Evolutionary conservation across 2,888 invertebrate species (phyloP).

Genomic region (Acanthosepion esculentum): DNA sequence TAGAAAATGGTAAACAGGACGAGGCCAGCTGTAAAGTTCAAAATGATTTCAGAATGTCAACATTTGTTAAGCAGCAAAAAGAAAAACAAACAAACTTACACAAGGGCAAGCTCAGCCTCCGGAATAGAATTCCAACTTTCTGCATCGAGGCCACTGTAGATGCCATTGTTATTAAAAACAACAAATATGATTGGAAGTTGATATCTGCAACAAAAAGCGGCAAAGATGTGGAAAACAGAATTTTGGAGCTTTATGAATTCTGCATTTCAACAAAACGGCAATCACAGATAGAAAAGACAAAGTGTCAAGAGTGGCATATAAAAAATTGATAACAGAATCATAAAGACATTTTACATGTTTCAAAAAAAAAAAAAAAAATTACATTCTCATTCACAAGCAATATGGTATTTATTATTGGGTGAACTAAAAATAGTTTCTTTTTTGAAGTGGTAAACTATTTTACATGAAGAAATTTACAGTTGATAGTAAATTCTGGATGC

Average conservation of each 20-base stretch:
- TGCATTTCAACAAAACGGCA: not conserved
- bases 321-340: not conserved
- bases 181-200: slow-evolving; percentile 91
- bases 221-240: not conserved
- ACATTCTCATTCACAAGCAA: too few species aligned
- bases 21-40: too few species aligned
- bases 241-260: not conserved
- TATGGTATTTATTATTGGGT: too few species aligned
- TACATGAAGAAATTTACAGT: too few species aligned
- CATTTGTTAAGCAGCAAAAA: not conserved
- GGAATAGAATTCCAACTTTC: slow-evolving; percentile 77
- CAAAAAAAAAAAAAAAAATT: too few species aligned
- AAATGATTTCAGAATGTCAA: too few species aligned
- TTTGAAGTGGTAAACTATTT: too few species aligned
- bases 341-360: too few species aligned
- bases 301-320: not conserved
- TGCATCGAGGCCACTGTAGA: slow-evolving; percentile 89
- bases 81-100: slow-evolving; percentile 77
- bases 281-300: not conserved
- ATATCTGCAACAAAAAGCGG: slow-evolving; percentile 80
- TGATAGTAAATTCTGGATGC: too few species aligned
- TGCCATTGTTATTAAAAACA: slow-evolving; percentile 96
- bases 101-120: slow-evolving; percentile 83
- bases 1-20: too few species aligned
- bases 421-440: too few species aligned